A percentile compares a stretch with the other conserved stretches of the same genome.
Evolutionary conservation across 2,113 vertebrate genomes (phyloP).

Genomic region (Alexandromys fortis): DNA sequence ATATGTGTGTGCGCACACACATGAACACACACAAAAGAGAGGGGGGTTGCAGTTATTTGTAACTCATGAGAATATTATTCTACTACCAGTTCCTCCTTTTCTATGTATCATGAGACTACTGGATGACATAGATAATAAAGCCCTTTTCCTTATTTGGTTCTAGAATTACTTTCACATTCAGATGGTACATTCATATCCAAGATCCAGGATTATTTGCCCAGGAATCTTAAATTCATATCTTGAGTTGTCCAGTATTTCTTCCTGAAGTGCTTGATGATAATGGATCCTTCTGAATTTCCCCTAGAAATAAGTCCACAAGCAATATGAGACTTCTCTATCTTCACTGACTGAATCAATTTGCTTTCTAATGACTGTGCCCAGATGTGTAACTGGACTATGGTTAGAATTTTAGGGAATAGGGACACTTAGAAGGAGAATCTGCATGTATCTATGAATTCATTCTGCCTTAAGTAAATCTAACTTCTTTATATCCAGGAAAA

Average conservation of each 20-base stretch:
- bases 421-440: constrained; percentile 90
- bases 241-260: constrained; percentile 88
- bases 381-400: constrained; percentile 89
- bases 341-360: constrained; percentile 94
- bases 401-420: constrained; percentile 93
- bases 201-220: constrained; percentile 87
- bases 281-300: constrained; percentile 69
- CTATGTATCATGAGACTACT: constrained; percentile 88
- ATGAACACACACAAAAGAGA: neutral
- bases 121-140: constrained; percentile 82
- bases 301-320: constrained; percentile 91
- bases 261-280: constrained; percentile 83
- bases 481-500: constrained; percentile 86
- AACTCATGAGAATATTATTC: neutral
- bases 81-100: neutral
- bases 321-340: constrained; percentile 91
- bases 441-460: constrained; percentile 94
- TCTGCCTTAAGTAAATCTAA: constrained; percentile 88
- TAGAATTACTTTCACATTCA: neutral
- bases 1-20: neutral
- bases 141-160: constrained; percentile 92
- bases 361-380: constrained; percentile 90
- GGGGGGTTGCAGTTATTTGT: neutral
- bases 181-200: constrained; percentile 75
- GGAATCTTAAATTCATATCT: constrained; percentile 91